Evolutionary conservation across 2,888 invertebrate genomes (phyloP).

Genomic region (Gastrophysa polygoni): DNA sequence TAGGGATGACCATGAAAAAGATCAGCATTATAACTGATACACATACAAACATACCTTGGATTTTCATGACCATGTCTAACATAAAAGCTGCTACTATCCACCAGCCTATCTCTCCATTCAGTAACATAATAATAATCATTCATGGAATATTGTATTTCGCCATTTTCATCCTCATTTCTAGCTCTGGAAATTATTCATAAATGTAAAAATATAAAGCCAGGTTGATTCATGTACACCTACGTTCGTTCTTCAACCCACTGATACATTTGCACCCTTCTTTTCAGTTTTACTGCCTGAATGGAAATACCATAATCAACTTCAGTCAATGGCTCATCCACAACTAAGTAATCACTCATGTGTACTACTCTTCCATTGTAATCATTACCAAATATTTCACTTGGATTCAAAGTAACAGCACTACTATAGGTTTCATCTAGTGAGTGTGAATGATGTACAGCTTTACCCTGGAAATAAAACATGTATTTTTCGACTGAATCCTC

Average conservation of each 20-base stretch:
- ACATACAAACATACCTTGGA: constrained; percentile 69
- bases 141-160: constrained; percentile 64
- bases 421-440: constrained; percentile 80
- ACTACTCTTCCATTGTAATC: constrained; percentile 78
- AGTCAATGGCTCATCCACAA: constrained; percentile 79
- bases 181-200: constrained; percentile 40
- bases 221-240: constrained; percentile 53
- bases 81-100: constrained; percentile 80
- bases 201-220: not conserved
- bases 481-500: not conserved
- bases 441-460: constrained; percentile 78
- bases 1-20: too few relatives aligned
- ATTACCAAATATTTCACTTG: constrained; percentile 58
- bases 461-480: constrained; percentile 62
- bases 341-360: constrained; percentile 76
- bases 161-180: constrained; percentile 56
- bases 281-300: constrained; percentile 82
- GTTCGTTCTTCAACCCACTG: constrained; percentile 87
- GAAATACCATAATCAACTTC: constrained; percentile 87
- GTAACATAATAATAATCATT: constrained; percentile 76
- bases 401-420: constrained; percentile 62
- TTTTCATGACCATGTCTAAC: constrained; percentile 81
- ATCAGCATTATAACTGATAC: too few relatives aligned
- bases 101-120: constrained; percentile 84
- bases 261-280: constrained; percentile 89